Conservation (phyloP, 1,140 invertebrate genomes). For the Fopius arisanus region DNA sequence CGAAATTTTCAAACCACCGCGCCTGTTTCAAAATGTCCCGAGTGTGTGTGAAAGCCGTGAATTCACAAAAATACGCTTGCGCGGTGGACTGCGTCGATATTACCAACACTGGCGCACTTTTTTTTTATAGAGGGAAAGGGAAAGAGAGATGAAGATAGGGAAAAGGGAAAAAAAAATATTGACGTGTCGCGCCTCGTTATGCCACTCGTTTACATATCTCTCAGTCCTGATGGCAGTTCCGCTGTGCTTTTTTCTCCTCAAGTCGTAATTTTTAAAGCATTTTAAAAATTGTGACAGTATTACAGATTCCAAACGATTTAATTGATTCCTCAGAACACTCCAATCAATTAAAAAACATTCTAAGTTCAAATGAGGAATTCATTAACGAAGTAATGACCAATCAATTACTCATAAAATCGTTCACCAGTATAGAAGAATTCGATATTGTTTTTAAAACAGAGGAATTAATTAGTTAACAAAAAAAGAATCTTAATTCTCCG, state of each 20-base stretch:
- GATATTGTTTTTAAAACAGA: too few species aligned
- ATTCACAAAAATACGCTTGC: slow-evolving; percentile 42
- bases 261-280: background rate
- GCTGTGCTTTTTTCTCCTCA: background rate
- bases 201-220: slow-evolving; percentile 19
- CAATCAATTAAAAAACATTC: too few species aligned
- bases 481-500: too few species aligned
- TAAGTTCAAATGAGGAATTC: too few species aligned
- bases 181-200: slow-evolving; percentile 15
- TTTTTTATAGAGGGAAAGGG: background rate
- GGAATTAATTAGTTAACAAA: too few species aligned
- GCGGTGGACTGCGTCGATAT: slow-evolving; percentile 45
- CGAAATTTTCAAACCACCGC: background rate
- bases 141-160: slow-evolving; percentile 17
- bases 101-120: slow-evolving; percentile 19
- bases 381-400: too few species aligned
- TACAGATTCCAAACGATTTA: background rate
- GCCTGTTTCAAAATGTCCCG: slow-evolving; percentile 20
- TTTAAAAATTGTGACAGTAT: background rate
- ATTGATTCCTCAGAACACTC: background rate
- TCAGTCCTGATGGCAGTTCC: slow-evolving; percentile 1
- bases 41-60: background rate
- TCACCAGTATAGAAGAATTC: too few species aligned
- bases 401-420: too few species aligned
- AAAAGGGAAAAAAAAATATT: slow-evolving; percentile 9